Conservation (phyloP, 2,113 vertebrate genomes). For the Vidua chalybeata region DNA sequence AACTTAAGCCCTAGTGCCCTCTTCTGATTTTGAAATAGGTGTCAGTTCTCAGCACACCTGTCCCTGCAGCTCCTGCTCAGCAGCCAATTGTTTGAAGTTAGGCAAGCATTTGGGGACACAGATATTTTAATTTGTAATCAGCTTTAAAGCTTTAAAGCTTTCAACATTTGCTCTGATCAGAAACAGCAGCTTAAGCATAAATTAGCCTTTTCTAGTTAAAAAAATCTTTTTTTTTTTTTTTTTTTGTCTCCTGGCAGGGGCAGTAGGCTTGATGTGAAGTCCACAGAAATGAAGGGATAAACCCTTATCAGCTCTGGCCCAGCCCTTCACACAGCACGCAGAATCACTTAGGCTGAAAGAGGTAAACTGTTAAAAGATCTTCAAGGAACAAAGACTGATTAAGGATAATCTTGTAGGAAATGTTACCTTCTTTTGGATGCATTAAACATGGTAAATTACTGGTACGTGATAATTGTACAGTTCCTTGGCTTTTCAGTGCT, state of each 20-base stretch:
- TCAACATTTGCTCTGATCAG: conserved; percentile 24
- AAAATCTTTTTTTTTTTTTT: background rate
- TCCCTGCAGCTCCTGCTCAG: background rate
- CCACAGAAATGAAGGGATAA: background rate
- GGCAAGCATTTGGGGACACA: background rate
- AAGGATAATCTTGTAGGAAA: conserved; percentile 5
- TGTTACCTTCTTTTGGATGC: background rate
- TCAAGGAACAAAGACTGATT: background rate
- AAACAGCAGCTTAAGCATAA: conserved; percentile 21
- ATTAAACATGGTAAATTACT: background rate
- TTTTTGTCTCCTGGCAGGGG: background rate
- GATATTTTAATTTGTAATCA: conserved; percentile 37
- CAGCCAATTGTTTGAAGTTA: background rate
- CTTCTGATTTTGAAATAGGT: conserved; percentile 38
- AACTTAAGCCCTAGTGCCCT: conserved; percentile 37
- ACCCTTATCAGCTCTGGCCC: conserved; percentile 18
- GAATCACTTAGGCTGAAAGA: background rate
- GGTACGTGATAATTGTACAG: background rate
- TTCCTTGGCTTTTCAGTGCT: background rate
- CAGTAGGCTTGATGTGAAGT: background rate
- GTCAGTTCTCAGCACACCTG: background rate
- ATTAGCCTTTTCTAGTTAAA: background rate
- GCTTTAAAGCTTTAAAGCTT: conserved; percentile 21
- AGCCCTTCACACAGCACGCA: background rate
- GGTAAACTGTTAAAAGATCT: background rate